Conservation (phyloP, 2,888 invertebrate species). For the Cantharis rustica region DNA sequence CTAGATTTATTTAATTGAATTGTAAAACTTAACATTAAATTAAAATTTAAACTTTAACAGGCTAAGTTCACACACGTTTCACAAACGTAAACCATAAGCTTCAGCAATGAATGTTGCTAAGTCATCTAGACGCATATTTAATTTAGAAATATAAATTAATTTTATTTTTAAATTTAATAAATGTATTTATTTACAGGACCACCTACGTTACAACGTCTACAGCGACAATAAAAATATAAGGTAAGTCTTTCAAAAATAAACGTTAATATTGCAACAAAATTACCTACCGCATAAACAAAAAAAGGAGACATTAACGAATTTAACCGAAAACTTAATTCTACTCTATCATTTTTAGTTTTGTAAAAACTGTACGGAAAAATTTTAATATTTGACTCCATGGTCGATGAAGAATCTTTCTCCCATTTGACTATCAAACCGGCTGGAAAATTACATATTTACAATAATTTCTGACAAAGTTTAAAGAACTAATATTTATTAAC, state of each 20-base stretch:
- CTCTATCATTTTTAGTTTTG: neutral
- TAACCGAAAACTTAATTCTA: neutral
- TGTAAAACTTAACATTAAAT: too few relatives aligned
- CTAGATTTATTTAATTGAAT: too few relatives aligned
- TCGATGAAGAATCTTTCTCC: slow-evolving; percentile 3
- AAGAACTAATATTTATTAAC: neutral
- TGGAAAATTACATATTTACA: neutral
- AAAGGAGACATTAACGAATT: slow-evolving; percentile 6
- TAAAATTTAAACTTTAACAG: too few relatives aligned
- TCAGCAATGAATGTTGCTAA: too few relatives aligned
- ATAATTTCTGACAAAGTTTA: neutral
- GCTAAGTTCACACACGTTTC: too few relatives aligned
- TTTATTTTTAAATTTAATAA: neutral
- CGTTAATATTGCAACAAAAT: slow-evolving; percentile 2
- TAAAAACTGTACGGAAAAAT: neutral
- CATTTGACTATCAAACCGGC: slow-evolving; percentile 9
- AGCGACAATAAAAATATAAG: neutral
- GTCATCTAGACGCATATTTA: too few relatives aligned
- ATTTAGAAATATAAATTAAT: too few relatives aligned
- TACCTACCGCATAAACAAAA: slow-evolving; percentile 4
- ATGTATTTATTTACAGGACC: neutral
- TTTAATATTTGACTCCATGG: neutral
- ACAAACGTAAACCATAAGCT: too few relatives aligned
- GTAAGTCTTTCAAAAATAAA: neutral
- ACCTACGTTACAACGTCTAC: neutral